These are phyloP conservation scores for Aplodontia rufa DNA, from an alignment of 2,113 vertebrate species.

Conservation along the genomic window DNA sequence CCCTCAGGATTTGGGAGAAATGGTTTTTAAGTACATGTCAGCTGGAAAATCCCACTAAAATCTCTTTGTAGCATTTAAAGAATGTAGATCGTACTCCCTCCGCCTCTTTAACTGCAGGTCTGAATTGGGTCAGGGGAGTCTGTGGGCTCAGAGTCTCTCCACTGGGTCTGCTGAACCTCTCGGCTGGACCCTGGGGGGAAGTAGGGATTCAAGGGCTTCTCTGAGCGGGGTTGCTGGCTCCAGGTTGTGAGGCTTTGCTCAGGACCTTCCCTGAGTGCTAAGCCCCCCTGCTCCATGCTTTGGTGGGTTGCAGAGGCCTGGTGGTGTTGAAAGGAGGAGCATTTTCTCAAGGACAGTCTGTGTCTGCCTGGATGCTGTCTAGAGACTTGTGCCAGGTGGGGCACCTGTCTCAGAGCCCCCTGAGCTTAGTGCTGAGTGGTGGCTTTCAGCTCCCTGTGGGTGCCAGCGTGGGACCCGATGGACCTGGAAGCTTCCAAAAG, in stretches of 20 bases:
- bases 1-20: background rate
- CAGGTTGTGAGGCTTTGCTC: too few relatives aligned
- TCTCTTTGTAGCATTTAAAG: background rate
- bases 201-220: too few relatives aligned
- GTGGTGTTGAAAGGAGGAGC: too few relatives aligned
- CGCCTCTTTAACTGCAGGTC: background rate
- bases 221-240: too few relatives aligned
- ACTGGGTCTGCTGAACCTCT: background rate
- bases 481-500: conserved; percentile 9
- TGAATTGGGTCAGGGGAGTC: background rate
- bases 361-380: background rate
- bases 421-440: background rate
- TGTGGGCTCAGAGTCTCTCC: background rate
- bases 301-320: too few relatives aligned
- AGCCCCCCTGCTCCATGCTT: too few relatives aligned
- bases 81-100: background rate
- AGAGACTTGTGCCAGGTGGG: too few relatives aligned
- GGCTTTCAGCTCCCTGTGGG: background rate
- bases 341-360: too few relatives aligned
- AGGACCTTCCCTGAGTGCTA: too few relatives aligned
- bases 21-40: background rate
- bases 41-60: background rate
- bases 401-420: background rate
- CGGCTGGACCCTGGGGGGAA: background rate
- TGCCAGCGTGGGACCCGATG: background rate